These are phyloP conservation scores for Caenorhabditis uteleia DNA, from an alignment of 2,888 invertebrate species.

Conservation along the genomic window DNA sequence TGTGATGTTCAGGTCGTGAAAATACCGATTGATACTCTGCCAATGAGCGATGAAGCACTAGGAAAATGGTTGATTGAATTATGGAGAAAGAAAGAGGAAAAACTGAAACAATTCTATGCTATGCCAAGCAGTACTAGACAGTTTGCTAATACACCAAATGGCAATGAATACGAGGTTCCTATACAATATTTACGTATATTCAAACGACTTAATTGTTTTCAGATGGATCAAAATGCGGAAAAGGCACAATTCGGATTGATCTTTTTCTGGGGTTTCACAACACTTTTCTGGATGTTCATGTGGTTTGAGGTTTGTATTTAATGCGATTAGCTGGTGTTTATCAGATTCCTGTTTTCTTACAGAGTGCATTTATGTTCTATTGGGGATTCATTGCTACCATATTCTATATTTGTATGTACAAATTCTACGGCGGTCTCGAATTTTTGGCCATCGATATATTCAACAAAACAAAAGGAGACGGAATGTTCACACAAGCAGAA, in stretches of 20 bases:
- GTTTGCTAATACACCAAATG: conserved; percentile 33
- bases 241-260: conserved; percentile 48
- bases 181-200: background rate
- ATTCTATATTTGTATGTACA: conserved; percentile 36
- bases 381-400: conserved; percentile 35
- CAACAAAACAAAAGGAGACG: conserved; percentile 24
- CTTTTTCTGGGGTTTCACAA: conserved; percentile 57
- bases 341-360: conserved; percentile 4
- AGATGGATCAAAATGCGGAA: conserved; percentile 30
- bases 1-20: conserved; percentile 45
- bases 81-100: conserved; percentile 71
- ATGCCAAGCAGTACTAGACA: conserved; percentile 30
- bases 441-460: conserved; percentile 51
- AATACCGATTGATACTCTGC: conserved; percentile 59
- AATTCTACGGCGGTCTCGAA: conserved; percentile 61
- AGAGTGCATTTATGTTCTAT: conserved; percentile 44
- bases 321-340: background rate
- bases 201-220: background rate
- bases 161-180: conserved; percentile 23
- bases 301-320: conserved; percentile 36
- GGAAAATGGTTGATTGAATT: conserved; percentile 69
- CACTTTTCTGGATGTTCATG: conserved; percentile 58
- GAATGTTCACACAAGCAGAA: conserved; percentile 7
- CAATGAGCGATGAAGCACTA: conserved; percentile 63
- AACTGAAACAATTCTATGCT: conserved; percentile 56